Conservation (phyloP, 2,113 vertebrate species). For the Hystrix brachyura region DNA sequence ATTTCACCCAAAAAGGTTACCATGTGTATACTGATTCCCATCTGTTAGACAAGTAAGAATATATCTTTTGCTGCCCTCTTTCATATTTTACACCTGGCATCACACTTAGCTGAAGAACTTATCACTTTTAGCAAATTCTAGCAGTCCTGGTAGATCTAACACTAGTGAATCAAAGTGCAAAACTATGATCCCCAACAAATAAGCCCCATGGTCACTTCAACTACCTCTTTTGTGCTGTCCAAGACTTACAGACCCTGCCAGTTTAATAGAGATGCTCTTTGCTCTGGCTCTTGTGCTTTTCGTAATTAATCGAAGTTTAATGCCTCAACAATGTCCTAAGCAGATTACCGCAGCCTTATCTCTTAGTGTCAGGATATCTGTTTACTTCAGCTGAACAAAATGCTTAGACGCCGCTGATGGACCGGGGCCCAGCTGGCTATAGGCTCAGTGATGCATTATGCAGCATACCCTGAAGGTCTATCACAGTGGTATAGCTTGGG, state of each 20-base stretch:
- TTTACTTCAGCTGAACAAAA: conserved; percentile 77
- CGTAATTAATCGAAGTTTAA: conserved; percentile 77
- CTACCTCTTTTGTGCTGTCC: conserved; percentile 51
- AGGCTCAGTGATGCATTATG: not conserved
- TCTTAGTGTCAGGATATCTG: conserved; percentile 75
- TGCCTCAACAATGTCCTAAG: conserved; percentile 76
- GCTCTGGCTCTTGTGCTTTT: conserved; percentile 69
- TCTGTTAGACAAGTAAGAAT: conserved; percentile 32
- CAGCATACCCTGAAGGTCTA: not conserved
- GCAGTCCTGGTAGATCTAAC: conserved; percentile 62
- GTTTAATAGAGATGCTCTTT: conserved; percentile 79
- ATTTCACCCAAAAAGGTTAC: conserved; percentile 35
- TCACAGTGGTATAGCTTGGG: not conserved
- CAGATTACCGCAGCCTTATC: conserved; percentile 78
- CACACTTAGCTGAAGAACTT: conserved; percentile 69
- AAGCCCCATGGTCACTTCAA: conserved; percentile 29
- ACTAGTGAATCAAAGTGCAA: conserved; percentile 75
- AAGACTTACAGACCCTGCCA: conserved; percentile 61
- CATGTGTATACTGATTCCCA: not conserved
- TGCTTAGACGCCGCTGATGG: conserved; percentile 44
- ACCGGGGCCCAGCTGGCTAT: conserved; percentile 23
- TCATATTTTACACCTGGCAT: conserved; percentile 51
- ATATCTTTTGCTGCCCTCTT: not conserved
- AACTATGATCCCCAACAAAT: conserved; percentile 60
- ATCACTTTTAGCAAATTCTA: conserved; percentile 68